Base-by-base conservation (phyloP, 2,113 vertebrate species). In the Trogon surrucura region DNA sequence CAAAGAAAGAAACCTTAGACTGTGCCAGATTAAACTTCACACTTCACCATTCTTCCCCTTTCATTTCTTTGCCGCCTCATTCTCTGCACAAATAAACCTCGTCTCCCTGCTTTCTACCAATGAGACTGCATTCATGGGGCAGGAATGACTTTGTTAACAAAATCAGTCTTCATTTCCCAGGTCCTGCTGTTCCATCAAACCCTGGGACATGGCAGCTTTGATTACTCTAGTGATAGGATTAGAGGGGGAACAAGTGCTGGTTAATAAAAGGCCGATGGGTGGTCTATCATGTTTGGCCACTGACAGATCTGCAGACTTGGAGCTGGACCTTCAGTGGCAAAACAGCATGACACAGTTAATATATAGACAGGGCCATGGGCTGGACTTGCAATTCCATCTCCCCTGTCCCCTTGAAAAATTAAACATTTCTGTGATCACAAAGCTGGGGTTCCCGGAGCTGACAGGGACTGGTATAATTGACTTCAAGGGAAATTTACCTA, bases 101-200 rank as follows among this genome's bases (percentile, higher is more conserved):
- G 56, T 94, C 94, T 94, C 80, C 81, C 72, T 2, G 19, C 53
- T 89, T 96, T 95, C 88, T 90, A 89, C 86, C 93, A 85, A 89
- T 91, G 94, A 93, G 91, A 94, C 95, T 73, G 93, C 84, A 96
- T 95, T 92, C 91, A 95, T 83, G 89, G 80, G 85, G 61, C 70
- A 96, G 96, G 92, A 97, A 93, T 96, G 91, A 96, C 96, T 97
- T 96, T 94, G 96, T 97, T 97, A 97, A 97, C 96, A 93, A 94
- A 96, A 96, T 97, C 97, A 97, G 92, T 78, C 95, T 97, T 97
- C 96, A 91, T 97, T 97, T 97, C 97, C 95, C 95, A 96, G 94
- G 92, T 97, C 96, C 96, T 95, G 96, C 97, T 97, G 97, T 96
- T 97, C 94, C 93, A 93, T 97, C 97, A 96, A 47, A 95, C 91